These are phyloP conservation scores for Amazona finschi DNA, from an alignment of 2,797 vertebrate genomes.

Conservation along the genomic window DNA sequence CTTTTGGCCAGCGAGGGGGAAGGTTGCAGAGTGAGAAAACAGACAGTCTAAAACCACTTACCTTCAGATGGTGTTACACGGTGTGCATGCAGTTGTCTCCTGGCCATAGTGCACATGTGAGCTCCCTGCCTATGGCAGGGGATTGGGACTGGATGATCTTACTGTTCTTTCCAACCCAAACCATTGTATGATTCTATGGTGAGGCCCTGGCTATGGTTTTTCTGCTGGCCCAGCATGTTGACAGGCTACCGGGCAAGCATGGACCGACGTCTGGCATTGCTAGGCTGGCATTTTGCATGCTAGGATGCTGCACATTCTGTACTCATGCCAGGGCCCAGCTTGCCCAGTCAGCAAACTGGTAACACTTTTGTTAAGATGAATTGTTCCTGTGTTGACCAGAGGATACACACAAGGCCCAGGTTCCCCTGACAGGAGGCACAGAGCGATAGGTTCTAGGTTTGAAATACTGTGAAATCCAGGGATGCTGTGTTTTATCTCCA, in stretches of 20 bases:
- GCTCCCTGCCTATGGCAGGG: neutral
- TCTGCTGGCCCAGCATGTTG: neutral
- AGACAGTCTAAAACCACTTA: neutral
- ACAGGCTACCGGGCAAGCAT: neutral
- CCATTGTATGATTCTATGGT: neutral
- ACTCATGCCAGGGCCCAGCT: neutral
- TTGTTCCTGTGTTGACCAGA: neutral
- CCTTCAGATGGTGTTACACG: neutral
- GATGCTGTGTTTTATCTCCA: neutral
- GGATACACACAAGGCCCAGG: neutral
- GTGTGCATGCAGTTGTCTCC: neutral
- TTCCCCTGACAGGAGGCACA: neutral
- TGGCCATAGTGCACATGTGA: neutral
- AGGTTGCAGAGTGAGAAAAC: neutral
- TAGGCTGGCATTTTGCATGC: neutral
- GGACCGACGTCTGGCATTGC: fast-evolving
- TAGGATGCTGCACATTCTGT: neutral
- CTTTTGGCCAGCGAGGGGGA: neutral
- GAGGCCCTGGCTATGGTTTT: neutral
- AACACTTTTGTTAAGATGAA: neutral
- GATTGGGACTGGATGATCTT: neutral
- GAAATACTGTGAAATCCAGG: neutral
- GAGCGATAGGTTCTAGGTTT: fast-evolving
- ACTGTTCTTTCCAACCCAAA: neutral
- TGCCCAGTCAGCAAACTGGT: neutral